Conservation (phyloP, 2,113 vertebrate genomes). For the Callocephalon fimbriatum region DNA sequence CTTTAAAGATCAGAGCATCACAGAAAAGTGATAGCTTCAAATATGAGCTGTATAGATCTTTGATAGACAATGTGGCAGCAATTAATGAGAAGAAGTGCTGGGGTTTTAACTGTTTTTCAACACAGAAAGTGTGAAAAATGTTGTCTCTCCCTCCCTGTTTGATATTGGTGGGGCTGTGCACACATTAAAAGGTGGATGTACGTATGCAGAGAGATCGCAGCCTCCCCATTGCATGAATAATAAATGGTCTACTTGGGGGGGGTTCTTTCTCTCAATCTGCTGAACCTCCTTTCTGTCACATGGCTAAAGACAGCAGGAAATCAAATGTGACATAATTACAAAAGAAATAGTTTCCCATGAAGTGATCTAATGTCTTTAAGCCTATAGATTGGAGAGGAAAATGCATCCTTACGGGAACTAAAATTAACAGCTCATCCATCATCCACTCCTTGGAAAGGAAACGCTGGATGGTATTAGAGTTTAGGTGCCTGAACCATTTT, state of each 20-base stretch:
- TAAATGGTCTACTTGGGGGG: background rate
- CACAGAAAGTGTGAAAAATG: background rate
- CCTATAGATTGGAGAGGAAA: slow-evolving; percentile 4
- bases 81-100: background rate
- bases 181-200: background rate
- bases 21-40: slow-evolving; percentile 1
- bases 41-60: background rate
- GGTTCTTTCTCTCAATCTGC: background rate
- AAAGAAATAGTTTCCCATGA: slow-evolving; percentile 38
- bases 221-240: background rate
- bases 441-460: background rate
- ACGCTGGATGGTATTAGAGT: background rate
- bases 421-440: slow-evolving; percentile 47
- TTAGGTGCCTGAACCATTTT: background rate
- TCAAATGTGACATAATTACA: slow-evolving; percentile 26
- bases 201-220: background rate
- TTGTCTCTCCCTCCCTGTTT: background rate
- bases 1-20: slow-evolving; percentile 19
- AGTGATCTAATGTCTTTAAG: slow-evolving; percentile 41
- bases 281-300: background rate
- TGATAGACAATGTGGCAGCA: background rate
- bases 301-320: slow-evolving; percentile 29
- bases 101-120: background rate
- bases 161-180: background rate
- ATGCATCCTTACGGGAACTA: slow-evolving; percentile 22